A percentile compares a stretch with the other conserved stretches of the same genome.
Evolutionary conservation across 2,888 invertebrate genomes (phyloP).

Genomic region (Muschampia plurimacula): DNA sequence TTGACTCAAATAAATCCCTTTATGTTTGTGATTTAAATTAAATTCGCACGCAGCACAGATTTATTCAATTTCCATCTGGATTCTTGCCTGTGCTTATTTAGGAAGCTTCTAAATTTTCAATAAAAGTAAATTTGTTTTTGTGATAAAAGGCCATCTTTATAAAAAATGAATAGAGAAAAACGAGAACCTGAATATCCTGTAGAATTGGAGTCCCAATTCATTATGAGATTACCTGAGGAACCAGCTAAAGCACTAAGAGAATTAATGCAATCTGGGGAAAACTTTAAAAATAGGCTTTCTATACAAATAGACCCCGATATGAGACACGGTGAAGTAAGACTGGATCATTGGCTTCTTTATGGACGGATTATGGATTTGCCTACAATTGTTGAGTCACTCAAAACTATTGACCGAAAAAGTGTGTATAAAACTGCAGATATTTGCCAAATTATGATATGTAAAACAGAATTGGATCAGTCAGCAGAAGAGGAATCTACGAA

Average conservation of each 20-base stretch:
- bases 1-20: no score
- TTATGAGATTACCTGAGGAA: constrained; percentile 90
- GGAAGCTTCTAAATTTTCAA: no score
- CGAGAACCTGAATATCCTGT: constrained; percentile 67
- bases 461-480: constrained; percentile 91
- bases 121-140: background rate
- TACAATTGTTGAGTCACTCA: constrained; percentile 93
- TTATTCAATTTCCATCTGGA: no score
- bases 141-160: background rate
- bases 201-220: constrained; percentile 92
- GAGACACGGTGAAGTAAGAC: constrained; percentile 92
- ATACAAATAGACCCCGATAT: constrained; percentile 94
- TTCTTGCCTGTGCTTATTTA: no score
- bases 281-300: constrained; percentile 91
- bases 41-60: no score
- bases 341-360: constrained; percentile 93
- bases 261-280: constrained; percentile 88
- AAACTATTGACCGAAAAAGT: constrained; percentile 96
- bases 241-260: constrained; percentile 89
- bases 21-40: no score
- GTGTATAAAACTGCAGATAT: constrained; percentile 97
- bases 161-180: constrained; percentile 50
- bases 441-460: constrained; percentile 75
- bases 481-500: constrained; percentile 91
- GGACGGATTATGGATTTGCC: constrained; percentile 95